Conservation (phyloP, 2,888 invertebrate species). For the Zhengitettix transpicula region DNA sequence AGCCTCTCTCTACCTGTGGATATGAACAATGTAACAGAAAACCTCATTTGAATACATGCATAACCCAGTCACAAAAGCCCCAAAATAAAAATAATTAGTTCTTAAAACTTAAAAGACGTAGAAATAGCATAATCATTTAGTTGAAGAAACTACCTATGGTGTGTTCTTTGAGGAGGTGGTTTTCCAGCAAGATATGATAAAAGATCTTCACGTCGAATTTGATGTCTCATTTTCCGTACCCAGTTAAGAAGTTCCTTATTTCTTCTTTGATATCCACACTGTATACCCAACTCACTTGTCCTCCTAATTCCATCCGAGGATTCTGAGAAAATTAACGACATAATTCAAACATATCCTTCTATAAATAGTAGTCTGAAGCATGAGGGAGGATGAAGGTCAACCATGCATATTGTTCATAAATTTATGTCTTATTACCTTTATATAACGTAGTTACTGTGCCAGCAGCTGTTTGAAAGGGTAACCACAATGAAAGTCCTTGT, state of each 20-base stretch:
- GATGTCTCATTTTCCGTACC: conserved; percentile 51
- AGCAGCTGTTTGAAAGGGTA: conserved; percentile 65
- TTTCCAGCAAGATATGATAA: conserved; percentile 60
- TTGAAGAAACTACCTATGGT: conserved; percentile 27
- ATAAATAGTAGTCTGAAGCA: no score
- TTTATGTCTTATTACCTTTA: conserved; percentile 41
- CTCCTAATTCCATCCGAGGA: conserved; percentile 52
- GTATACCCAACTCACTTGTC: conserved; percentile 49
- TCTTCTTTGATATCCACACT: conserved; percentile 54
- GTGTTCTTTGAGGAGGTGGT: conserved; percentile 39
- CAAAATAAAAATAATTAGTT: no score
- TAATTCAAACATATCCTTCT: neutral
- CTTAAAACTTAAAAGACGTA: neutral
- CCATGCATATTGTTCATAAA: no score
- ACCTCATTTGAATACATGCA: no score
- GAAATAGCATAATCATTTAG: neutral
- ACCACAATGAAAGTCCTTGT: conserved; percentile 47
- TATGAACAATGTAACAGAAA: no score
- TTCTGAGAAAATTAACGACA: conserved; percentile 31
- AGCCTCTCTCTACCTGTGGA: no score
- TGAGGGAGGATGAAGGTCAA: no score
- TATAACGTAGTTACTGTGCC: conserved; percentile 59
- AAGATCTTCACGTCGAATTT: conserved; percentile 59
- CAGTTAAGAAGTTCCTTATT: conserved; percentile 59
- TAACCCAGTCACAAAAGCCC: no score